A percentile compares a stretch with the other conserved stretches of the same genome.
These are phyloP conservation scores for Ornithorhynchus anatinus DNA, from an alignment of 2,113 vertebrate genomes.

Conservation along the genomic window DNA sequence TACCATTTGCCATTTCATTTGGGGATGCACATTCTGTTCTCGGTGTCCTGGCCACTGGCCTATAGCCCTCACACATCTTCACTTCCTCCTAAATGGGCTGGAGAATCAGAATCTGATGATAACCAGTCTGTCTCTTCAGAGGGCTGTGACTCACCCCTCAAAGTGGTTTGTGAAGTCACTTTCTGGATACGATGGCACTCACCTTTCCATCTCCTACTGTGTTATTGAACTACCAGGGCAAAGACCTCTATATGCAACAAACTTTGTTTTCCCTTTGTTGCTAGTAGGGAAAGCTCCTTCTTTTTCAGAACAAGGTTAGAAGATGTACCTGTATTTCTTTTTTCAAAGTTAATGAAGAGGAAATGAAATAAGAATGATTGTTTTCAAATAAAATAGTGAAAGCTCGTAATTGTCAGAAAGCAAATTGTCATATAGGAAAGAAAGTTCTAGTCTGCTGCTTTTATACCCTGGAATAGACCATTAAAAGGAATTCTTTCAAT, in stretches of 20 bases:
- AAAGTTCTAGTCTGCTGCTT: too few species aligned
- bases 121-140: neutral
- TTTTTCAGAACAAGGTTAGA: too few species aligned
- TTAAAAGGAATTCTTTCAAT: too few species aligned
- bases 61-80: neutral
- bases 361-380: too few species aligned
- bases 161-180: neutral
- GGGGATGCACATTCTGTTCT: neutral
- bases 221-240: neutral
- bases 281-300: too few species aligned
- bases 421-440: too few species aligned
- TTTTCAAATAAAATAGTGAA: too few species aligned
- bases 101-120: neutral
- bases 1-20: neutral
- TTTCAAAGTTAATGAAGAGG: too few species aligned
- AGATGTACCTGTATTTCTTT: too few species aligned
- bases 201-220: neutral
- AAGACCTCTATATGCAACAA: neutral
- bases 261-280: neutral
- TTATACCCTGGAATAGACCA: too few species aligned
- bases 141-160: neutral
- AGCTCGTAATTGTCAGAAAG: too few species aligned
- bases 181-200: neutral
- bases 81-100: neutral
- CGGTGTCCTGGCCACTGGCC: neutral